A percentile compares a stretch with the other conserved stretches of the same genome.
These are phyloP conservation scores for Macrophya alboannulata DNA, from an alignment of 2,888 invertebrate species.

Conservation along the genomic window DNA sequence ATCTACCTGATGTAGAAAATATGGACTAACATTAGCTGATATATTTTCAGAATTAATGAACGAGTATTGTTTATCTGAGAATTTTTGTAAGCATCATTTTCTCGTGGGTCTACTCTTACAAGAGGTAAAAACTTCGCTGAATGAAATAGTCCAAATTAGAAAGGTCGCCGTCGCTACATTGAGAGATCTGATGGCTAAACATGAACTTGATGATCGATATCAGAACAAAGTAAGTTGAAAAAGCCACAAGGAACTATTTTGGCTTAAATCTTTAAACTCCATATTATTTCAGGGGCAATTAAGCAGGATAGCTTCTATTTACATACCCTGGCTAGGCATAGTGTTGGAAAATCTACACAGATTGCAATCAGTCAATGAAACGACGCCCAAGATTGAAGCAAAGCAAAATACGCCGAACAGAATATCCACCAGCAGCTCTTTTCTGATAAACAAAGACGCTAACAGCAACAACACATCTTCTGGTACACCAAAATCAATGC, in stretches of 20 bases:
- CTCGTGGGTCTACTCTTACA: conserved; percentile 93
- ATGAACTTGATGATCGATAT: conserved; percentile 96
- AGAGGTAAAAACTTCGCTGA: conserved; percentile 93
- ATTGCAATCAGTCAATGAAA: conserved; percentile 79
- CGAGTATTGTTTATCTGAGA: conserved; percentile 88
- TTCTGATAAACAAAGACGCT: conserved; percentile 81
- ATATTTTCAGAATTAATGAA: conserved; percentile 68
- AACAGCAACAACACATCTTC: conserved; percentile 71
- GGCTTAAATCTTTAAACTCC: not conserved
- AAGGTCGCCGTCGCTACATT: conserved; percentile 90
- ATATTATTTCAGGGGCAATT: conserved; percentile 84
- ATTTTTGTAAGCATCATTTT: conserved; percentile 96
- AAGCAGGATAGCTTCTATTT: conserved; percentile 93
- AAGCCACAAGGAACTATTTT: not conserved
- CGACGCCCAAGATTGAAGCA: conserved; percentile 75
- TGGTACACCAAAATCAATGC: conserved; percentile 75
- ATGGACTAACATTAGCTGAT: not conserved
- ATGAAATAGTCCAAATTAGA: conserved; percentile 92
- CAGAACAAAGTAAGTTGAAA: conserved; percentile 84
- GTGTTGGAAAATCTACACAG: conserved; percentile 94
- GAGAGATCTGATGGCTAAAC: conserved; percentile 95
- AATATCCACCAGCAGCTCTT: conserved; percentile 83
- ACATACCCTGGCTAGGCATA: conserved; percentile 95
- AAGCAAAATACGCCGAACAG: conserved; percentile 80
- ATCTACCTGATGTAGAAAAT: not conserved